phyloP scores from a whole-genome alignment of 2,113 vertebrate species.

The Anolis sagrei region DNA sequence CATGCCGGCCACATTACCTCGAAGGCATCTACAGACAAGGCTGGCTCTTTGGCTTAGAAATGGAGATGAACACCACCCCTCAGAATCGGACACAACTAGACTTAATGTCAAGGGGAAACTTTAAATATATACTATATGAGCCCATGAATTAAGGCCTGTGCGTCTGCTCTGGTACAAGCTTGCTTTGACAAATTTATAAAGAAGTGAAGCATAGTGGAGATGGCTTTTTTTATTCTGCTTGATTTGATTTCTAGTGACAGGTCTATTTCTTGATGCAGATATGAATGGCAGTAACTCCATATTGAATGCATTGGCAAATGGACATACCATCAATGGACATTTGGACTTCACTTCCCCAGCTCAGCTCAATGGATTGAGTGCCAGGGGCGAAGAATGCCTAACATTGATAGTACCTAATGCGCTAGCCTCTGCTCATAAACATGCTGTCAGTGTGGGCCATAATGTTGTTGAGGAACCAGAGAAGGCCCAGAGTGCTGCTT shows the following conservation, averaged over 20 bases:
- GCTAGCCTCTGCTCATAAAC: conserved; percentile 50
- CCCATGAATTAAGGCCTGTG: background rate
- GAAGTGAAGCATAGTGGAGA: conserved; percentile 44
- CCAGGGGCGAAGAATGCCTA: conserved; percentile 63
- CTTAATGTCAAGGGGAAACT: too few relatives aligned
- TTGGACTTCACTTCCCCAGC: conserved; percentile 71
- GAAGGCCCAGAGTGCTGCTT: conserved; percentile 45
- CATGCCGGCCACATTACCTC: too few relatives aligned
- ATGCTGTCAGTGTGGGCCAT: conserved; percentile 33
- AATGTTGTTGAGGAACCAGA: conserved; percentile 67
- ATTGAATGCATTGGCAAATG: conserved; percentile 79
- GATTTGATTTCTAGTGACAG: conserved; percentile 79
- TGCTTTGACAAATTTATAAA: conserved; percentile 26
- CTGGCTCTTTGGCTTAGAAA: too few relatives aligned
- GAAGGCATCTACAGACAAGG: too few relatives aligned
- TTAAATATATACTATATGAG: background rate
- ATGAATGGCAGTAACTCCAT: conserved; percentile 81
- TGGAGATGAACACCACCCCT: too few relatives aligned
- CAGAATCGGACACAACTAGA: too few relatives aligned
- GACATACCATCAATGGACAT: conserved; percentile 78
- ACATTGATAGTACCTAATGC: conserved; percentile 50
- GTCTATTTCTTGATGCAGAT: conserved; percentile 86
- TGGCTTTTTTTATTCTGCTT: conserved; percentile 37
- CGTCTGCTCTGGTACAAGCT: conserved; percentile 12
- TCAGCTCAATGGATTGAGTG: conserved; percentile 68